phyloP scores from a whole-genome alignment of 2,113 vertebrate species.

The Entomyzon cyanotis region DNA sequence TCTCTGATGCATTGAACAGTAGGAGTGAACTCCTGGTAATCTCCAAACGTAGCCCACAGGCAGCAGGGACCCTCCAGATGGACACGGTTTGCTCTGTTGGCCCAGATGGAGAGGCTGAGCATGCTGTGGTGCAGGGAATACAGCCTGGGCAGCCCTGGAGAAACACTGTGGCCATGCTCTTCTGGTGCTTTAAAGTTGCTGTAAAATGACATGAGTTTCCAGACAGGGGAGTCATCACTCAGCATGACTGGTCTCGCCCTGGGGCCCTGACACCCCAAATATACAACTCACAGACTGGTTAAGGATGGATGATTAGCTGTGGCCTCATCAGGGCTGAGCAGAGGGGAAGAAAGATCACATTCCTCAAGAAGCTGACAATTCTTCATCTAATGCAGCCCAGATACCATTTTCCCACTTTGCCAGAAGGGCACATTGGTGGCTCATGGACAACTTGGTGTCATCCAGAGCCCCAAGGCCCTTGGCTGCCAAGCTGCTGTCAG shows the following conservation, averaged over 20 bases:
- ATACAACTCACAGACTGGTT: background rate
- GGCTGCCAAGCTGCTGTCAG: background rate
- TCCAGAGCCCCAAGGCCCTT: background rate
- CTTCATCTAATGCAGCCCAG: background rate
- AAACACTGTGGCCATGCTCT: background rate
- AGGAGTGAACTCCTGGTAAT: background rate
- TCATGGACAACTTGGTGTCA: background rate
- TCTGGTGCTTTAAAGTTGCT: background rate
- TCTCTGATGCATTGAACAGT: background rate
- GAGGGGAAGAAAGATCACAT: background rate
- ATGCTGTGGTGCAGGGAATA: background rate
- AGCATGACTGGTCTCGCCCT: fast-evolving
- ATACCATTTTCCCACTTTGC: background rate
- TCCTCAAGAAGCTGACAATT: background rate
- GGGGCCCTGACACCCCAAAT: background rate
- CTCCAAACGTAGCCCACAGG: background rate
- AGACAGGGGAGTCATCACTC: background rate
- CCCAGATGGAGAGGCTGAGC: background rate
- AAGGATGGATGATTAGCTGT: background rate
- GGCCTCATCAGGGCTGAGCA: background rate
- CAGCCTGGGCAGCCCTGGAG: background rate
- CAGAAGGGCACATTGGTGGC: background rate
- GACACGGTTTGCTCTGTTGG: background rate
- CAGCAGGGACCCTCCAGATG: background rate
- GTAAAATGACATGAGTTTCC: background rate